phyloP scores from a whole-genome alignment of 2,888 invertebrate species.

The Auanema sp. region DNA sequence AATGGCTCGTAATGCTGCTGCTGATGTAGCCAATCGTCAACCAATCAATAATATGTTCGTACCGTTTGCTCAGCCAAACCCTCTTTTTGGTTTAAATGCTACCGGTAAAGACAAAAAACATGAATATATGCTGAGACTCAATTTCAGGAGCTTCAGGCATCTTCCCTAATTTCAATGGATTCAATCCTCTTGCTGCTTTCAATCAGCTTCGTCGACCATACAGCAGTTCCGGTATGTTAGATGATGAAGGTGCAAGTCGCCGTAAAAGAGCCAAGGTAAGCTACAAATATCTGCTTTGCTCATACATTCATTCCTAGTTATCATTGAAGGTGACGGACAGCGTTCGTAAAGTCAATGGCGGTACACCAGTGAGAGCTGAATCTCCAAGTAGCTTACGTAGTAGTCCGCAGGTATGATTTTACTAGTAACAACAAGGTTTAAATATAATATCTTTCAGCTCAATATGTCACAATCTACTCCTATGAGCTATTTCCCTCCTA shows the following conservation, averaged over 20 bases:
- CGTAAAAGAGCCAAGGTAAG: conserved; percentile 30
- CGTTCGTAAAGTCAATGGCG: conserved; percentile 21
- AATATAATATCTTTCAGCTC: conserved; percentile 21
- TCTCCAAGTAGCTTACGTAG: conserved; percentile 16
- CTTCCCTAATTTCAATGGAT: conserved; percentile 42
- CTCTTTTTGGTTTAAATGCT: conserved; percentile 15
- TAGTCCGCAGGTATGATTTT: conserved; percentile 15
- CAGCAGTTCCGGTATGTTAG: conserved; percentile 10
- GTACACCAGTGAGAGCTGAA: conserved; percentile 21
- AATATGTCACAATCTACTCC: conserved; percentile 12
- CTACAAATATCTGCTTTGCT: not conserved
- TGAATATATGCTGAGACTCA: not conserved
- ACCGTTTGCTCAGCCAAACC: conserved; percentile 27
- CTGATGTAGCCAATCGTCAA: conserved; percentile 15
- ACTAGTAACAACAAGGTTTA: too few species aligned
- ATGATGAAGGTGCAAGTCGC: conserved; percentile 24
- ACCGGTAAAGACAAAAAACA: not conserved
- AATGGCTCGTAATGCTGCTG: conserved; percentile 20
- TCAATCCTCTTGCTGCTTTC: conserved; percentile 34
- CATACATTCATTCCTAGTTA: not conserved
- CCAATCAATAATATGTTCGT: conserved; percentile 32
- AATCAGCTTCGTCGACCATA: conserved; percentile 23
- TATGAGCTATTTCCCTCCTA: conserved; percentile 44
- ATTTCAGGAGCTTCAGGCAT: conserved; percentile 23
- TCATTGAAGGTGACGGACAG: conserved; percentile 12